phyloP scores from a whole-genome alignment of 2,113 vertebrate species.

The Seriola dumerili region DNA sequence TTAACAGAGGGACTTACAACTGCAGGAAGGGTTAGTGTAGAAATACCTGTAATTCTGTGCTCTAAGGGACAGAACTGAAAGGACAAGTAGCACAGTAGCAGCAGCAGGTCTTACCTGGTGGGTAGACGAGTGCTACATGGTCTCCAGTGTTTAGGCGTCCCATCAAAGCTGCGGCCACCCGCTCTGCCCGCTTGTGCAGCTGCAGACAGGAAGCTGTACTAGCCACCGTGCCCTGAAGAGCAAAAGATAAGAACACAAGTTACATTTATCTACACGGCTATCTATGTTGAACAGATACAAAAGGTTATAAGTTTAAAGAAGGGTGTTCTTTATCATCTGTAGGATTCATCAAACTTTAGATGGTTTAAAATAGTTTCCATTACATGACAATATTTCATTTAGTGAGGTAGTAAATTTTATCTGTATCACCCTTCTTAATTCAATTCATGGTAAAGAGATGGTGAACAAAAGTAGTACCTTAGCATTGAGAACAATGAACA shows the following conservation, averaged over 20 bases:
- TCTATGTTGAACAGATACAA: not conserved
- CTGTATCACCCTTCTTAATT: not conserved
- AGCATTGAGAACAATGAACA: constrained; percentile 93
- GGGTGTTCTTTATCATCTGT: not conserved
- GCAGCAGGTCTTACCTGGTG: constrained; percentile 87
- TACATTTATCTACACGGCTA: not conserved
- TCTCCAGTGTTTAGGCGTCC: constrained; percentile 91
- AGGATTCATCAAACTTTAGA: not conserved
- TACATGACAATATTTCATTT: not conserved
- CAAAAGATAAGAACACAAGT: constrained; percentile 12
- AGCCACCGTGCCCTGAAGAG: constrained; percentile 89
- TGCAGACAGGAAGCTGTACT: constrained; percentile 93
- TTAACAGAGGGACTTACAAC: not conserved
- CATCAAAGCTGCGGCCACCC: constrained; percentile 89
- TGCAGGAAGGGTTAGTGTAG: not conserved
- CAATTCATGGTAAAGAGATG: not conserved
- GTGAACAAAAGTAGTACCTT: constrained; percentile 84
- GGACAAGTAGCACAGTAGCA: not conserved
- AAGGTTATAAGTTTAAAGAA: not conserved
- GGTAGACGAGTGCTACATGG: constrained; percentile 95
- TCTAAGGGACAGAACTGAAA: not conserved
- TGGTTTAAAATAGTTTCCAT: not conserved
- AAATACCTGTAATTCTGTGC: not conserved
- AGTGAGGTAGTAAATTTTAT: not conserved
- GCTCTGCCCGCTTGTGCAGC: constrained; percentile 94